Conservation (phyloP, 2,113 vertebrate genomes). For the Agelaius phoeniceus region DNA sequence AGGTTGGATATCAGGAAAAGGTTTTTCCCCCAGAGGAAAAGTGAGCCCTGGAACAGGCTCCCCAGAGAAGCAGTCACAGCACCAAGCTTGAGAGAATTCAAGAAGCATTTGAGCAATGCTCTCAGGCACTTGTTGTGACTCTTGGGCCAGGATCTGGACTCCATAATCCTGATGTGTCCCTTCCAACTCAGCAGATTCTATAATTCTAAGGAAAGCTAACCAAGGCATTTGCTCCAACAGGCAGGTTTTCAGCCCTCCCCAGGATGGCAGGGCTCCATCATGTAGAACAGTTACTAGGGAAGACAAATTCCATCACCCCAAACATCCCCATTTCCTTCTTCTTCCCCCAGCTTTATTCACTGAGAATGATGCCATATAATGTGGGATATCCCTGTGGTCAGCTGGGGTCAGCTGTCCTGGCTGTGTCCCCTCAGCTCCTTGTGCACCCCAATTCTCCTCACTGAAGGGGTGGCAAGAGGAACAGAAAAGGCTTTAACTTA, state of each 20-base stretch:
- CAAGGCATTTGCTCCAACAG: not conserved
- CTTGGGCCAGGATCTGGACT: not conserved
- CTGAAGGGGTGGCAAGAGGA: not conserved
- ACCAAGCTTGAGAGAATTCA: not conserved
- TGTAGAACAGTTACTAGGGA: not conserved
- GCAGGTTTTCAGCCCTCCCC: not conserved
- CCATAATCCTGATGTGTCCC: not conserved
- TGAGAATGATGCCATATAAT: not conserved
- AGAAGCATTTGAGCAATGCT: rapidly evolving
- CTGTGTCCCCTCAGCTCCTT: not conserved
- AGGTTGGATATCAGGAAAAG: not conserved
- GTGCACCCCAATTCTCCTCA: not conserved
- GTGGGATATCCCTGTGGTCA: not conserved
- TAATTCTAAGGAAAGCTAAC: not conserved
- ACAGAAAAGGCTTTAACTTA: not conserved
- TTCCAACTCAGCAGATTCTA: not conserved
- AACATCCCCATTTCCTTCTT: not conserved
- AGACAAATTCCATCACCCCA: not conserved
- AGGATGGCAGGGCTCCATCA: not conserved
- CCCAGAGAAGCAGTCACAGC: not conserved
- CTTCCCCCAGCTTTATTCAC: not conserved
- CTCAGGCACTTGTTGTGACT: not conserved
- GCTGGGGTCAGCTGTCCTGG: rapidly evolving
- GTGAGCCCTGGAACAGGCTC: not conserved
- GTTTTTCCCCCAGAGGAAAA: not conserved